Percentiles rank a stretch among this genome's conserved stretches.
phyloP scores from a whole-genome alignment of 2,113 vertebrate genomes.

The Halichoerus grypus region DNA sequence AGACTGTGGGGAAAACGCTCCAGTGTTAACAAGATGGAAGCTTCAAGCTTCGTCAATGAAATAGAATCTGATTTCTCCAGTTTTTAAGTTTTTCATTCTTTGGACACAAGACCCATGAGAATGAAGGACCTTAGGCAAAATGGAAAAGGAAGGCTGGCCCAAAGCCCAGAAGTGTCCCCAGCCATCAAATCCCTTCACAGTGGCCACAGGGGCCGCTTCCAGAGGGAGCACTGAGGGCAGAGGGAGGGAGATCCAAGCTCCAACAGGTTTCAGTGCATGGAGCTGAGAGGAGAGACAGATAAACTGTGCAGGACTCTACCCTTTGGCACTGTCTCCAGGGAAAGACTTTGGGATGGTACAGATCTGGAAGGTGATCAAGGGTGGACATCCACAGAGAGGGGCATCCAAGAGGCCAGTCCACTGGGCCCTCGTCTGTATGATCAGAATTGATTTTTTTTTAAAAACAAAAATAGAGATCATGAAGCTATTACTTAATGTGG shows the following conservation, averaged over 20 bases:
- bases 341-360: not conserved
- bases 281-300: not conserved
- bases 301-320: too few relatives aligned
- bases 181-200: not conserved
- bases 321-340: not conserved
- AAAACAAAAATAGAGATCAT: constrained; percentile 25
- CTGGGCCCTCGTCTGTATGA: not conserved
- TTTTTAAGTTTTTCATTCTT: constrained; percentile 53
- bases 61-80: constrained; percentile 39
- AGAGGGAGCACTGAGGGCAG: not conserved
- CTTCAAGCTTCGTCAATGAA: constrained; percentile 24
- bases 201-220: not conserved
- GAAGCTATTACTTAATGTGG: not conserved
- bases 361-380: not conserved
- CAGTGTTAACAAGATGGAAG: constrained; percentile 34
- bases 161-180: not conserved
- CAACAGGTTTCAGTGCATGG: not conserved
- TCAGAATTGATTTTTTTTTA: not conserved
- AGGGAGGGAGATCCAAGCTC: not conserved
- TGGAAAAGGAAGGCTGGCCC: not conserved
- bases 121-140: constrained; percentile 13
- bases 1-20: not conserved
- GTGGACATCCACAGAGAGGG: not conserved
- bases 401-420: not conserved
- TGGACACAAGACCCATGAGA: constrained; percentile 19